These are phyloP conservation scores for Ursus arctos DNA, from an alignment of 2,113 vertebrate genomes.

Conservation along the genomic window DNA sequence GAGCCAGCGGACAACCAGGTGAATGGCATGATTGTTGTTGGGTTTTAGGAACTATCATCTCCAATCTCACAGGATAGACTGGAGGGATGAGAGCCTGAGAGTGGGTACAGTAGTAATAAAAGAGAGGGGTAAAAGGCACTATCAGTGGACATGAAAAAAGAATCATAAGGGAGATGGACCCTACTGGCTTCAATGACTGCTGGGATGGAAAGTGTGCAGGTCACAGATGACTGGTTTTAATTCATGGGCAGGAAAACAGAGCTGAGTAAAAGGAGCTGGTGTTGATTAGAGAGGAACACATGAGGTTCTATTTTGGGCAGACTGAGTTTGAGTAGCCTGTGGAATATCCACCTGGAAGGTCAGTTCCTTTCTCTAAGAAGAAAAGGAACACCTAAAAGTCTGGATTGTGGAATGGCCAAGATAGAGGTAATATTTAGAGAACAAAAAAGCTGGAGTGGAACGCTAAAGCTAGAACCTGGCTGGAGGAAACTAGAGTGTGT, in stretches of 20 bases:
- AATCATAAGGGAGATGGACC: not conserved
- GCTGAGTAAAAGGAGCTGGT: not conserved
- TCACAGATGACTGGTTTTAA: not conserved
- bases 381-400: not conserved
- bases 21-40: not conserved
- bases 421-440: not conserved
- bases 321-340: not conserved
- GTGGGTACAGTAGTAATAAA: accelerated
- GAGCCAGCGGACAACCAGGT: not conserved
- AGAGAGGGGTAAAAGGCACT: not conserved
- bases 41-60: not conserved
- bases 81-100: not conserved
- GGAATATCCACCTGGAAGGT: not conserved
- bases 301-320: not conserved
- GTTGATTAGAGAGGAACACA: not conserved
- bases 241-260: not conserved
- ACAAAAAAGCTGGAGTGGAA: not conserved
- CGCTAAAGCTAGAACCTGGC: not conserved
- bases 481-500: not conserved
- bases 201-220: not conserved
- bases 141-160: not conserved
- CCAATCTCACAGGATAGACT: not conserved
- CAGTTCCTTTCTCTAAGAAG: not conserved
- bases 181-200: accelerated
- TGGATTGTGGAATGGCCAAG: not conserved